Evolutionary conservation across 2,888 invertebrate species (phyloP).

Genomic region (Danaus chrysippus): DNA sequence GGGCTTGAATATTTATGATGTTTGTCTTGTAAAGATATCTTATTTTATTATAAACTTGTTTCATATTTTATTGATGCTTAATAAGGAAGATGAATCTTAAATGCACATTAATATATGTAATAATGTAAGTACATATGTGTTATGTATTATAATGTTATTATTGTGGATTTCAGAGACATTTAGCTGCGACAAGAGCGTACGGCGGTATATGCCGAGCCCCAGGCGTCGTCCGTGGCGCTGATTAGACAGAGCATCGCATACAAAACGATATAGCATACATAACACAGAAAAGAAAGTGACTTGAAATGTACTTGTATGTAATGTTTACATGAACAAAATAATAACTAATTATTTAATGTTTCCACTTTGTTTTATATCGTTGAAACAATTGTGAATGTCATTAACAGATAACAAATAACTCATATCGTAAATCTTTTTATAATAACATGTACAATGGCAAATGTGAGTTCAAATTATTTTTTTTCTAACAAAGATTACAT

Average conservation of each 20-base stretch:
- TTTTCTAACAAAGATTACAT: no score
- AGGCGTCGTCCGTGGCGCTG: constrained; percentile 71
- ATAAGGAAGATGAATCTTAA: no score
- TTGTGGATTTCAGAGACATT: constrained; percentile 56
- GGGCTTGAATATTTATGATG: background rate
- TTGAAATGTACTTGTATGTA: background rate
- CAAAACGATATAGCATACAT: constrained; percentile 19
- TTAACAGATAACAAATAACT: no score
- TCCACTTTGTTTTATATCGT: no score
- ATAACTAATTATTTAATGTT: no score
- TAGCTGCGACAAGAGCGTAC: constrained; percentile 47
- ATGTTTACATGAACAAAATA: no score
- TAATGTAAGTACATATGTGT: background rate
- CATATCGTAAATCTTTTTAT: no score
- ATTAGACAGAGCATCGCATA: constrained; percentile 39
- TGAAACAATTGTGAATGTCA: no score
- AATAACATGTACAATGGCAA: no score
- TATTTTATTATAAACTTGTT: no score
- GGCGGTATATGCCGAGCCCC: constrained; percentile 53
- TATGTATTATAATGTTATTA: background rate
- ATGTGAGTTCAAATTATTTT: no score
- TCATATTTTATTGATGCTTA: no score
- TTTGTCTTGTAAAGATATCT: background rate
- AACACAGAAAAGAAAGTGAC: background rate
- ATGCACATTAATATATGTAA: background rate